Evolutionary conservation across 1,140 invertebrate genomes (phyloP), one percentile per base, ranked within the genome.

Genomic region (Drosophila prosaltans): DNA sequence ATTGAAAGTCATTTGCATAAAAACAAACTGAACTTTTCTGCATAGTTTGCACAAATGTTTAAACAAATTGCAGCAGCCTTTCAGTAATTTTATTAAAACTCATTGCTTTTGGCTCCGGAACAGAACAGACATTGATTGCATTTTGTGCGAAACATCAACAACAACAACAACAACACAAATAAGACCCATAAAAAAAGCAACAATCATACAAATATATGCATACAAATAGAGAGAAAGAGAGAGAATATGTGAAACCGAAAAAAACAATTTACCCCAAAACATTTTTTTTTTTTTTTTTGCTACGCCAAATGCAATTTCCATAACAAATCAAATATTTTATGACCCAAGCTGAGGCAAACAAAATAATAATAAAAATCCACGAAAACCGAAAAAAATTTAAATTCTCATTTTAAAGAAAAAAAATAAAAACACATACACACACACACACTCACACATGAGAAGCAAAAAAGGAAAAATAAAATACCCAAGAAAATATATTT

Each of bases 261-360:
- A 74, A 78, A 72, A 78, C 80, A 81, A 81, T 78, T 86, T 68
- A 21, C 61, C 39, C 16, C 71, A 78, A 74, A 74, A 74, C 28
- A 51, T 2, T 8, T 45, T 48, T 76, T 16, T 16, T 16, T 16
- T 16, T 16, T 16, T 48, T 32, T 48, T 69, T 72, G 68, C 43
- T 30, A 70, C 55, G 70, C 48, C 71, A 86, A 86, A 81, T 86
- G 82, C 78, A 81, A 85, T 85, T 85, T 86, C 78, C 82, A 86
- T 81, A 75, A 75, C 82, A 85, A 85, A 86, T 85, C 82, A 86
- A 85, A 85, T 85, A 85, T 85, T 85, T 85, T 85, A 86, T 81
- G 80, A 69, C 48, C 72, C 70, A 64, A 78, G 66, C 45, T 51
- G 45, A 24, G 45, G 61, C 78, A 72, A 81, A 85, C 76, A 68